These are phyloP conservation scores for Gymnoscopelus braueri DNA, from an alignment of 2,797 vertebrate species.

Conservation along the genomic window DNA sequence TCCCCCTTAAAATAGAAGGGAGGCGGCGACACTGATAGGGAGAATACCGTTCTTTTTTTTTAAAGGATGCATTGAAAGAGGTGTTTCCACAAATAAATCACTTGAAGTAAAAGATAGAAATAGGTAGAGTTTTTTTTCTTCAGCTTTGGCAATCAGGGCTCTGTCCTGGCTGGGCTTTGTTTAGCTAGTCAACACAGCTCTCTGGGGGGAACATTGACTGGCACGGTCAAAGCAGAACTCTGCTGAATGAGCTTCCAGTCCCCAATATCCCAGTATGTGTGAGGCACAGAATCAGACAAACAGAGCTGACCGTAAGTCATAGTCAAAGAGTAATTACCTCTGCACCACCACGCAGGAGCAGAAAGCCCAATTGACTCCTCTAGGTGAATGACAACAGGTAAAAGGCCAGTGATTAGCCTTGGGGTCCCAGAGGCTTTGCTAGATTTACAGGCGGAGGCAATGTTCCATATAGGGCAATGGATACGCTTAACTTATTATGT, in stretches of 20 bases:
- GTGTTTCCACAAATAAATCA: conserved; percentile 52
- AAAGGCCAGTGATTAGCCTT: conserved; percentile 72
- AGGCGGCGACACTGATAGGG: conserved; percentile 40
- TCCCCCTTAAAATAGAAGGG: conserved; percentile 56
- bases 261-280: conserved; percentile 57
- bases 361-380: conserved; percentile 69
- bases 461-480: conserved; percentile 66
- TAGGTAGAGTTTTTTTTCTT: conserved; percentile 42
- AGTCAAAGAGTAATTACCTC: conserved; percentile 79
- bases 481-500: conserved; percentile 68
- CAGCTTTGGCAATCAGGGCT: conserved; percentile 49
- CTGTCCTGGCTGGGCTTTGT: conserved; percentile 64
- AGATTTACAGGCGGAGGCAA: conserved; percentile 55
- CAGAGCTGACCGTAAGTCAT: conserved; percentile 66
- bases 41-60: conserved; percentile 54
- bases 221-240: conserved; percentile 68
- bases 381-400: conserved; percentile 76
- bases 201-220: conserved; percentile 60
- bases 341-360: conserved; percentile 70
- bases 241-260: conserved; percentile 64
- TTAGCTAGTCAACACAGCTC: conserved; percentile 62
- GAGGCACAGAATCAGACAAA: conserved; percentile 61
- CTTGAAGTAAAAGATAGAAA: conserved; percentile 53
- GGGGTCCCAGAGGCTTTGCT: conserved; percentile 66
- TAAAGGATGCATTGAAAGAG: conserved; percentile 47